A percentile compares a stretch with the other conserved stretches of the same genome.
These are phyloP conservation scores for Spondyliosoma cantharus DNA, from an alignment of 2,797 vertebrate species.

Conservation along the genomic window DNA sequence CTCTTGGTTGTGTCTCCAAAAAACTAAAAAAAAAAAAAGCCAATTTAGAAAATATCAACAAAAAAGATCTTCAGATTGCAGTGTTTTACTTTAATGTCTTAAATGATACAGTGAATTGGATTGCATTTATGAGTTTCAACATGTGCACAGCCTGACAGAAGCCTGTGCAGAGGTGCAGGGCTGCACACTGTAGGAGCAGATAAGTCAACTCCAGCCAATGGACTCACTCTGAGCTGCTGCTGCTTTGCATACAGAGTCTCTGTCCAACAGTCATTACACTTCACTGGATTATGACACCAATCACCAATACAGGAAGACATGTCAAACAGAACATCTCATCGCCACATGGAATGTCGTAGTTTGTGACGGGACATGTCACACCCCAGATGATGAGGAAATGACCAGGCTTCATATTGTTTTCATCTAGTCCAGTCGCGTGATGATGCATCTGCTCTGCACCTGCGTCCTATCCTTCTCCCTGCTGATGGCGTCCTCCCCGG, in stretches of 20 bases:
- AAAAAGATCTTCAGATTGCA: neutral
- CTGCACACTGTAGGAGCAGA: conserved; percentile 36
- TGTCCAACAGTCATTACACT: conserved; percentile 36
- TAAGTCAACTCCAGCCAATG: conserved; percentile 62
- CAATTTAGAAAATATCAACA: no score
- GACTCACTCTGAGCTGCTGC: conserved; percentile 30
- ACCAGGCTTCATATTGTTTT: neutral
- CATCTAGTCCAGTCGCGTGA: conserved; percentile 19
- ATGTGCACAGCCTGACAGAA: neutral
- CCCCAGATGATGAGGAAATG: neutral
- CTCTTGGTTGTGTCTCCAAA: no score
- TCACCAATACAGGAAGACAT: conserved; percentile 11
- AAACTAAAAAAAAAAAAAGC: no score
- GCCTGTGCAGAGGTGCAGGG: conserved; percentile 11
- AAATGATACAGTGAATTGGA: neutral
- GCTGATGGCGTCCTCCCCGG: conserved; percentile 39
- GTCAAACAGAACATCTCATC: neutral
- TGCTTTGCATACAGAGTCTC: conserved; percentile 67
- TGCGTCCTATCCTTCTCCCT: conserved; percentile 58
- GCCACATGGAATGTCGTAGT: neutral
- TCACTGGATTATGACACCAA: conserved; percentile 6
- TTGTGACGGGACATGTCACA: neutral
- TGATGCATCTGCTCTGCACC: conserved; percentile 57
- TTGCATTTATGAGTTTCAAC: neutral
- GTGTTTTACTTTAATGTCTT: neutral